Evolutionary conservation across 1,140 invertebrate species (phyloP).

Genomic region (Uloborus diversus): DNA sequence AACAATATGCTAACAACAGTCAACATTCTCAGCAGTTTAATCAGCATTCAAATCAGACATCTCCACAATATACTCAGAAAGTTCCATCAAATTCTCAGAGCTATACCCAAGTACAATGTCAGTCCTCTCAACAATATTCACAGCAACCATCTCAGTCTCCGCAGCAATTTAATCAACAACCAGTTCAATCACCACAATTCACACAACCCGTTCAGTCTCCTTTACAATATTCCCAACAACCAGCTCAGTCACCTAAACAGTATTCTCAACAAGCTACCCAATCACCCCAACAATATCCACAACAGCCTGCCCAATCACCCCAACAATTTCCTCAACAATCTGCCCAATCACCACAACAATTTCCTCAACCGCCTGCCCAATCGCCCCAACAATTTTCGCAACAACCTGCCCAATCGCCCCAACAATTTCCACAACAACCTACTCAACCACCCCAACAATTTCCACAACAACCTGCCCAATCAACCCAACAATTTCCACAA

Average conservation of each 20-base stretch:
- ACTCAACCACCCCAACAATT: conserved; percentile 17
- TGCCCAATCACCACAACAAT: not conserved
- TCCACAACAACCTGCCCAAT: not conserved
- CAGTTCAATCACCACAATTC: not conserved
- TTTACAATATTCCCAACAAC: not conserved
- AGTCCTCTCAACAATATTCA: not conserved
- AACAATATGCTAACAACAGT: too few relatives aligned
- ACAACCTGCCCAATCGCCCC: not conserved
- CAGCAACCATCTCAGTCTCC: conserved; percentile 3
- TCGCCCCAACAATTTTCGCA: conserved; percentile 10
- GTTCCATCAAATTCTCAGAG: not conserved
- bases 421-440: not conserved
- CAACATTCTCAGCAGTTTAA: conserved; percentile 27
- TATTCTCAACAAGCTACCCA: not conserved
- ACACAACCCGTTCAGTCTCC: not conserved
- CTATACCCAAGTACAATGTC: not conserved
- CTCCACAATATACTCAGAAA: not conserved
- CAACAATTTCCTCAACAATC: conserved; percentile 6
- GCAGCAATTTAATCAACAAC: conserved; percentile 11
- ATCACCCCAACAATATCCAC: conserved; percentile 14
- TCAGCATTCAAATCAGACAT: conserved; percentile 9
- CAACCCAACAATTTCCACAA: conserved; percentile 31
- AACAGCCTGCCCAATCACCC: not conserved
- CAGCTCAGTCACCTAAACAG: not conserved
- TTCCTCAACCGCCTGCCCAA: not conserved